Evolutionary conservation across 2,113 vertebrate species (phyloP), one percentile per base, ranked within the genome.

Genomic region (Gymnobelideus leadbeateri): DNA sequence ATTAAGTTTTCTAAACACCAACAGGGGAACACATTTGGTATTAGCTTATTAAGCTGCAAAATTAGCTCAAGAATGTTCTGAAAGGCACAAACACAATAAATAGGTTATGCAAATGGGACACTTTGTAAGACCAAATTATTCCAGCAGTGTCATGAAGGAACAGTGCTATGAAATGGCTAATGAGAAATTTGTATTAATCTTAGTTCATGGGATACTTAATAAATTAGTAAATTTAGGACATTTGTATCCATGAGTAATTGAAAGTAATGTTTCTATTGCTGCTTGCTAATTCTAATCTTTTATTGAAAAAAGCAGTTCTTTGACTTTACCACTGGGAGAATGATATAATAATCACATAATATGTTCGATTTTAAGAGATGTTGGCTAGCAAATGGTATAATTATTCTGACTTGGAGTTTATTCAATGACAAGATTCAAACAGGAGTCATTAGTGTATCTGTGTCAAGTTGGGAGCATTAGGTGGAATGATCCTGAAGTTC

Each of bases 91-190:
- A 90, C 89, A 90, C 28, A 90, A 90, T 90, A 90, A 51, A 84
- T 84, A 84, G 68, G 49, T 49, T 90, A 90, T 90, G 89, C 89
- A 90, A 90, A 90, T 90, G 89, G 46, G 89, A 90, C 89, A 90
- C 49, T 90, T 90, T 90, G 46, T 90, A 49, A 90, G 46, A 90
- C 46, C 50, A 90, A 47, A 90, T 90, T 90, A 51, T 47, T 90
- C 89, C 28, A 51, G 24, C 26, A 49, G 89, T 90, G 89, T 90
- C 46, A 51, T 49, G 49, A 90, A 90, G 89, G 28, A 90, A 90
- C 28, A 90, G 25, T 90, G 89, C 89, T 51, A 90, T 28, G 28
- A 50, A 31, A 90, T 90, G 49, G 49, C 47, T 49, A 90, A 90
- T 90, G 89, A 90, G 46, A 90, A 47, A 90, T 90, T 90, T 90